Base-by-base conservation (phyloP, 92 coral and sea anemone species). In the Umimayanthus chanpuru region DNA sequence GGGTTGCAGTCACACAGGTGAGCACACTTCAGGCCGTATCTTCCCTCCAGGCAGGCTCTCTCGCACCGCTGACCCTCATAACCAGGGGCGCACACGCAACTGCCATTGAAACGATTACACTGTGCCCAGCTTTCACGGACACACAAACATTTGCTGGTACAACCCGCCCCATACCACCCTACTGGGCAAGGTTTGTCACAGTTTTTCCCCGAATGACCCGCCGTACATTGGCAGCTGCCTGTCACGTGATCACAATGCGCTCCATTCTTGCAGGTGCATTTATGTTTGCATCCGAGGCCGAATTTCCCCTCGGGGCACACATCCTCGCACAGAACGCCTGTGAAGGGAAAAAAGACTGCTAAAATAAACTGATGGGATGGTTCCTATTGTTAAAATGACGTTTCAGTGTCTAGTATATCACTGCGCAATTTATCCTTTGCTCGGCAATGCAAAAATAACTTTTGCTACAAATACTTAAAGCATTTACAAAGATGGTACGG, bases 241-340 rank as follows among this genome's bases (percentile, higher is more conserved):
- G 89, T 85, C 89, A 94, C 94, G 88, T 91, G 94, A 86, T 94
- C 93, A 89, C 99, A 97, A 53, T 85, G 91, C 38, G 94, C 99
- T 53, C 89, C 95, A 82, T 97, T 97, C 67, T 89, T 90, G 89
- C 99, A 97, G 11, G 88, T 85, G 85, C 99, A 97, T 5, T 74
- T 85, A 11, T 76, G 76, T 9, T 66, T 70, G 80, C 99, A 97
- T 67, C 91, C 91, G 26, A 67, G 50, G 71, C 99, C 99, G 81
- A 88, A 97, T 20, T 20, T 85, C 66, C 98, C 98, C 64, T 91
- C 97, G 23, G 96, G 96, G 77, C 99, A 97, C 38, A 85, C 86
- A 80, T 94, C 91, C 68, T 97, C 99, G 41, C 99, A 97, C 77
- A 73, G 56, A 36, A 88, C 94, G 21, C 99, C 99, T 73, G 88